These are phyloP conservation scores for Hippolais icterina DNA, from an alignment of 2,113 vertebrate species.

Conservation along the genomic window DNA sequence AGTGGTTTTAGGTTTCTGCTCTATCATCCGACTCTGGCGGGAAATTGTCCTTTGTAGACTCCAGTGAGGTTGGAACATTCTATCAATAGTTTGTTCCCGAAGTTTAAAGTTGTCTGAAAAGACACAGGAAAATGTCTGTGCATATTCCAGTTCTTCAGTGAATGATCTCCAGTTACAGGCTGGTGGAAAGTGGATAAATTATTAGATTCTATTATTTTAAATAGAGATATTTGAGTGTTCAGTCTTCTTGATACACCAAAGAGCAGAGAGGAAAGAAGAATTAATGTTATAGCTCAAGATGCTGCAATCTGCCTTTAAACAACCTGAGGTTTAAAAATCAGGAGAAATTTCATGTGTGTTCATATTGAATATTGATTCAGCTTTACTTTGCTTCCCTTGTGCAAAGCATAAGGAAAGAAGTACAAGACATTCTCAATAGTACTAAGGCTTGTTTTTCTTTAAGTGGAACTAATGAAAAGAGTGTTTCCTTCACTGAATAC, in stretches of 20 bases:
- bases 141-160: neutral
- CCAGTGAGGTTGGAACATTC: rapidly evolving
- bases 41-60: neutral
- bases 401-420: neutral
- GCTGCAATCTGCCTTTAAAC: neutral
- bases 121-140: neutral
- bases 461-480: constrained; percentile 35
- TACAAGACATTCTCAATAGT: neutral
- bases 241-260: neutral
- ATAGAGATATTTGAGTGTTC: neutral
- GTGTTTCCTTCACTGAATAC: constrained; percentile 7
- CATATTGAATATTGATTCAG: neutral
- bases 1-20: neutral
- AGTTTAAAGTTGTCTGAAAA: neutral
- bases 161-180: neutral
- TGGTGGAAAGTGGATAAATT: neutral
- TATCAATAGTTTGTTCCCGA: neutral
- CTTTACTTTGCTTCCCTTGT: neutral
- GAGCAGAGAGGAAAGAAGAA: neutral
- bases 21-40: rapidly evolving
- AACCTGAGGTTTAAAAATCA: neutral
- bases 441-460: neutral
- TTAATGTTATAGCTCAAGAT: neutral
- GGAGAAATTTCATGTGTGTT: neutral
- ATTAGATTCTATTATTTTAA: neutral